Evolutionary conservation across 1,140 invertebrate species (phyloP), one percentile per base, ranked within the genome.

Genomic region (Teleopsis dalmanni): DNA sequence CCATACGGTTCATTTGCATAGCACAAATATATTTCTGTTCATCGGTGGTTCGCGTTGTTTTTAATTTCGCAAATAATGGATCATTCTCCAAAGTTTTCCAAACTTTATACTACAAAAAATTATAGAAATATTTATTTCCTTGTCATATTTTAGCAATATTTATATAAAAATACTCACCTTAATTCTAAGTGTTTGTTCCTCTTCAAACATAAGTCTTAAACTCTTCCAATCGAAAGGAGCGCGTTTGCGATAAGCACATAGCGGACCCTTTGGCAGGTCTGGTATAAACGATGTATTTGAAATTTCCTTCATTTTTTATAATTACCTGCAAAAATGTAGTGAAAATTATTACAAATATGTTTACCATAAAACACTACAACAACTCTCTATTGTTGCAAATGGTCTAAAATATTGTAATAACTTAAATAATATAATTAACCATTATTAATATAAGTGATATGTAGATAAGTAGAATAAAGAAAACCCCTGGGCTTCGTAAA

Each of bases 21-120:
- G 83, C 78, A 7, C 80, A 77, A 48, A 76, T 61, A 38, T 76
- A 74, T 65, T 85, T 81, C 53, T 79, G 74, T 60, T 94, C 86
- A 48, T 91, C 85, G n/a, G 87, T 67, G 6, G 77, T 72, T 10
- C 79, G 76, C n/a, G 73, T 72, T 7, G 77, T 71, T 3, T 67
- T 62, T 19, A 72, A 59, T 55, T 76, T 73, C 27, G 80, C 76
- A 66, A 96, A 97, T 1, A 86, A 58, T 6, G 88, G 84, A 68
- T 93, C 86, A n/a, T 75, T 81, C 71, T 90, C 81, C 27, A 96
- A 64, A 4, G 80, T 81, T 21, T 81, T 78, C 84, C 87, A 94
- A 51, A 95, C 75, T 65, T 81, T 81, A 58, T 87, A 80, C 91
- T 95, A 63, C 29, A 79, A 57, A 65, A 48, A 7, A 37, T 29